Evolutionary conservation across 2,888 invertebrate species (phyloP).

Genomic region (Acanthosepion pharaonis): DNA sequence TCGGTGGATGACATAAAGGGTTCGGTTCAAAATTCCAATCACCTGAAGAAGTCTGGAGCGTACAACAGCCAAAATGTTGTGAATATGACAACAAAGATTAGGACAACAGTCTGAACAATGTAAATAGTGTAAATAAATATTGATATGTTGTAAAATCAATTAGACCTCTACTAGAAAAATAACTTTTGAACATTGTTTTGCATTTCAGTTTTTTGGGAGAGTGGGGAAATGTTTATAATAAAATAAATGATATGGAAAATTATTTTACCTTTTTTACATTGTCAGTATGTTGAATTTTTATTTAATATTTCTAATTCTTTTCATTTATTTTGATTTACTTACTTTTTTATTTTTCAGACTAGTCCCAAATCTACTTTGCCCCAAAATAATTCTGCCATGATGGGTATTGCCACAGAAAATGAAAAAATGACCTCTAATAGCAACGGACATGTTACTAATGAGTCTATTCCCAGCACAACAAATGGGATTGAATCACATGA

Average conservation of each 20-base stretch:
- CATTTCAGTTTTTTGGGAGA: too few relatives aligned
- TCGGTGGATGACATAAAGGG: too few relatives aligned
- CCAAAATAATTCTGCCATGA: constrained; percentile 16
- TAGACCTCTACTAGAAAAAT: too few relatives aligned
- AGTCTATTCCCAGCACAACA: background rate
- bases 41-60: too few relatives aligned
- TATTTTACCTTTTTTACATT: background rate
- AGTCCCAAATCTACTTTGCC: background rate
- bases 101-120: too few relatives aligned
- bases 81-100: too few relatives aligned
- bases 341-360: background rate
- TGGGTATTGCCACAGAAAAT: background rate
- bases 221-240: too few relatives aligned
- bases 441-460: background rate
- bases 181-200: too few relatives aligned
- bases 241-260: background rate
- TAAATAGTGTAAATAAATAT: too few relatives aligned
- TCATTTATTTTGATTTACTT: background rate
- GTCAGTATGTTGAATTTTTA: background rate
- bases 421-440: background rate
- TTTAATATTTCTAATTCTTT: background rate
- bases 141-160: too few relatives aligned
- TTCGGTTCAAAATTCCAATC: too few relatives aligned
- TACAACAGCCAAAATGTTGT: too few relatives aligned
- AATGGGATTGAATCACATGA: constrained; percentile 17